Conservation (phyloP, 2,113 vertebrate species). For the Leucopternis melanops region DNA sequence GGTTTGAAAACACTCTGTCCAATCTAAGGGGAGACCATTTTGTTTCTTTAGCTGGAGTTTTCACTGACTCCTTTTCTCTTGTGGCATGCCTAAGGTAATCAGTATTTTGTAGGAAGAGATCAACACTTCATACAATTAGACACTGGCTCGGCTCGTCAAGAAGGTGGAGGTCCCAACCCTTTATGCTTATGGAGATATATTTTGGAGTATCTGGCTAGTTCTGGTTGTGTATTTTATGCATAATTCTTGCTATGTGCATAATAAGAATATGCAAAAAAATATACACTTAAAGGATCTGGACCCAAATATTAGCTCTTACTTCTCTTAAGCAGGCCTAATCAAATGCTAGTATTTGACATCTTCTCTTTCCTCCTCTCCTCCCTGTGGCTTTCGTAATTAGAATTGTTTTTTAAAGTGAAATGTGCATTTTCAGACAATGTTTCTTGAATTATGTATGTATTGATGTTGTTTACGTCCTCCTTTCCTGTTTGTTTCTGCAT, state of each 20-base stretch:
- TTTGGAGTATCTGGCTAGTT: not conserved
- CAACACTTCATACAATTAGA: not conserved
- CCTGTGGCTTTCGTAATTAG: not conserved
- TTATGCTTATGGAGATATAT: not conserved
- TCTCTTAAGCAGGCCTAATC: not conserved
- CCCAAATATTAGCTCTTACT: not conserved
- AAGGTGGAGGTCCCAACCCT: not conserved
- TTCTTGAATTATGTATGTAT: not conserved
- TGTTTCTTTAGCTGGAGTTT: not conserved
- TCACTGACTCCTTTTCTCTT: not conserved
- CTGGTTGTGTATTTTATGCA: not conserved
- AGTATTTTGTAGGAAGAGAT: not conserved
- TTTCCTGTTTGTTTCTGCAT: not conserved
- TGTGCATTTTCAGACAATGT: not conserved
- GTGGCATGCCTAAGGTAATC: not conserved
- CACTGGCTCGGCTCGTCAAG: not conserved
- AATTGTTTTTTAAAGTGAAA: not conserved
- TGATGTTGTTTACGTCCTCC: not conserved
- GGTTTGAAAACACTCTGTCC: not conserved
- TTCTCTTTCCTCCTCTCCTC: not conserved
- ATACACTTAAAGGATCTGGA: not conserved
- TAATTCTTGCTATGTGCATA: not conserved
- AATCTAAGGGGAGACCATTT: not conserved
- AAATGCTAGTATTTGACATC: not conserved
- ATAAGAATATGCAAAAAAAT: not conserved